Evolutionary conservation across 2,113 vertebrate genomes (phyloP).

Genomic region (Strix uralensis): DNA sequence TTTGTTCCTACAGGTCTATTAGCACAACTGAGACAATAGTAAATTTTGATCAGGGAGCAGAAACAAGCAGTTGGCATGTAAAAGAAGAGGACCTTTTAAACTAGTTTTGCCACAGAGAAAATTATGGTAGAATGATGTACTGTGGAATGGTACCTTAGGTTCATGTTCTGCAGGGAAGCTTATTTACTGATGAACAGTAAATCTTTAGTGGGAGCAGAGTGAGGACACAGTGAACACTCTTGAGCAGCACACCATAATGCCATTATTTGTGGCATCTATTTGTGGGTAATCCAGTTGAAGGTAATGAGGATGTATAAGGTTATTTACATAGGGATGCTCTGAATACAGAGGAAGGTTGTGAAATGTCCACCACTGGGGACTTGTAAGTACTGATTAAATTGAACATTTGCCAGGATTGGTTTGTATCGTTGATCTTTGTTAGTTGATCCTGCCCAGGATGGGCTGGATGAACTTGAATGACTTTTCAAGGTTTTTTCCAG

Average conservation of each 20-base stretch:
- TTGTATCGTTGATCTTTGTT: background rate
- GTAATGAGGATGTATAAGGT: background rate
- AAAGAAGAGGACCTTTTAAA: background rate
- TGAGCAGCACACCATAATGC: background rate
- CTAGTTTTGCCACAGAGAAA: background rate
- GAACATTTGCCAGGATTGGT: background rate
- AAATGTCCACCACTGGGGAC: background rate
- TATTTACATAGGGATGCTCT: background rate
- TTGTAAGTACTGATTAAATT: background rate
- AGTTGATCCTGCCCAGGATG: background rate
- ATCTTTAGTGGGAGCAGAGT: background rate
- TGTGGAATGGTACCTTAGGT: background rate
- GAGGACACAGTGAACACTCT: background rate
- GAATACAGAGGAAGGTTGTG: background rate
- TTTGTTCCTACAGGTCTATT: background rate
- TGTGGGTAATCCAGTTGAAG: background rate
- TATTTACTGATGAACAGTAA: background rate
- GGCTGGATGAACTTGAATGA: background rate
- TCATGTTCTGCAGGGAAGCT: background rate
- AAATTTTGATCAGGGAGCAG: background rate
- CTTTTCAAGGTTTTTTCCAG: background rate
- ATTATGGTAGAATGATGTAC: background rate
- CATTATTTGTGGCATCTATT: background rate
- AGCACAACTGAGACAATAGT: background rate
- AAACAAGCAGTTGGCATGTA: background rate